Conservation (phyloP, 2,113 vertebrate genomes). For the Oophaga pumilio region DNA sequence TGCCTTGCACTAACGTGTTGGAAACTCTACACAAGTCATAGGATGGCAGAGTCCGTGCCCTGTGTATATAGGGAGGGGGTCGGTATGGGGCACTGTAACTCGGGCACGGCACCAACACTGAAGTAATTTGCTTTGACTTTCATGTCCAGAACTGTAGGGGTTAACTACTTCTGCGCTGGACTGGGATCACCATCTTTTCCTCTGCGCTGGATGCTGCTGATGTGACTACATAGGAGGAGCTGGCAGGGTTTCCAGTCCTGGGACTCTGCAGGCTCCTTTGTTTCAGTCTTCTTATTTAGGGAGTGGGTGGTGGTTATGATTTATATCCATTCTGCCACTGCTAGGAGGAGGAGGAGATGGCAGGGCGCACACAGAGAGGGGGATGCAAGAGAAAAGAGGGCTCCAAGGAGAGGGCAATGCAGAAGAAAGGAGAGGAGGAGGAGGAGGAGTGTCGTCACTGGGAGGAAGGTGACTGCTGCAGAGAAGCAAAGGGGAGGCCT, state of each 20-base stretch:
- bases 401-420: background rate
- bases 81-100: background rate
- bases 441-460: background rate
- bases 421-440: no score
- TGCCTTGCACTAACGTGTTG: no score
- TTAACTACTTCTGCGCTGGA: background rate
- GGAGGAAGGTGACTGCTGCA: background rate
- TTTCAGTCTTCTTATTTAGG: constrained; percentile 45
- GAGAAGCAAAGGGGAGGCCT: background rate
- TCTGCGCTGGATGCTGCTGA: constrained; percentile 7
- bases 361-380: background rate
- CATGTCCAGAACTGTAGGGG: background rate
- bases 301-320: constrained; percentile 49
- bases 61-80: background rate
- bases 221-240: constrained; percentile 6
- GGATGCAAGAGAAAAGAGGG: background rate
- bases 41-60: no score
- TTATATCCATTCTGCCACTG: constrained; percentile 32
- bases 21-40: no score
- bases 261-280: constrained; percentile 54
- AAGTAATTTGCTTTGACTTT: no score
- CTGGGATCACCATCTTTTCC: constrained; percentile 12
- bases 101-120: background rate
- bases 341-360: background rate
- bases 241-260: background rate